These are phyloP conservation scores for Dendrocincla fuliginosa DNA, from an alignment of 2,797 vertebrate species.

Conservation along the genomic window DNA sequence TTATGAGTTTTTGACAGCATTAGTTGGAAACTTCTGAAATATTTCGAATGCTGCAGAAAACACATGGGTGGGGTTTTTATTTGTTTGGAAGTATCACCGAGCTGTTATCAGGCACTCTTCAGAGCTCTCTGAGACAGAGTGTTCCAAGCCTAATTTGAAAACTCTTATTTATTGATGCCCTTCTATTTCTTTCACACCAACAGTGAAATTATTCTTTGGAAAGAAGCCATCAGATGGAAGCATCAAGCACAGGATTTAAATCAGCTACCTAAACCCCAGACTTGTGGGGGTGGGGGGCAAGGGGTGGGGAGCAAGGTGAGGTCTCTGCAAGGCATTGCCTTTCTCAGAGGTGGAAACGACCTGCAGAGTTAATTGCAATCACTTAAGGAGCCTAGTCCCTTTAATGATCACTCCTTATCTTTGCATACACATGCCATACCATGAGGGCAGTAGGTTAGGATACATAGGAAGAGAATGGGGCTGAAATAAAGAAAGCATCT, in stretches of 20 bases:
- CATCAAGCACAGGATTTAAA: neutral
- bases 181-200: neutral
- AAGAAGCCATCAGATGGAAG: neutral
- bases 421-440: neutral
- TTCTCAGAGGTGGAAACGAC: neutral
- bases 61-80: accelerated
- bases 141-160: neutral
- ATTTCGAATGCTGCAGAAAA: neutral
- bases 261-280: neutral
- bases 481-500: neutral
- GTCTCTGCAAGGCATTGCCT: neutral
- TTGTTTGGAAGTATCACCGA: neutral
- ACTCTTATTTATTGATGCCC: neutral
- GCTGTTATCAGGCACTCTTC: neutral
- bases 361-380: neutral
- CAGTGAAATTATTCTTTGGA: neutral
- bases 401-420: neutral
- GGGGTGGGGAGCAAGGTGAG: neutral
- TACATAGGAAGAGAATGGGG: neutral
- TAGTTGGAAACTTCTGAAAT: neutral
- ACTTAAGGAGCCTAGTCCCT: neutral
- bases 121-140: neutral
- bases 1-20: neutral
- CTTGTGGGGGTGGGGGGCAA: accelerated
- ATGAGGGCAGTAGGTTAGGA: neutral